These are phyloP conservation scores for Acanthochromis polyacanthus DNA, from an alignment of 2,113 vertebrate genomes.

Conservation along the genomic window DNA sequence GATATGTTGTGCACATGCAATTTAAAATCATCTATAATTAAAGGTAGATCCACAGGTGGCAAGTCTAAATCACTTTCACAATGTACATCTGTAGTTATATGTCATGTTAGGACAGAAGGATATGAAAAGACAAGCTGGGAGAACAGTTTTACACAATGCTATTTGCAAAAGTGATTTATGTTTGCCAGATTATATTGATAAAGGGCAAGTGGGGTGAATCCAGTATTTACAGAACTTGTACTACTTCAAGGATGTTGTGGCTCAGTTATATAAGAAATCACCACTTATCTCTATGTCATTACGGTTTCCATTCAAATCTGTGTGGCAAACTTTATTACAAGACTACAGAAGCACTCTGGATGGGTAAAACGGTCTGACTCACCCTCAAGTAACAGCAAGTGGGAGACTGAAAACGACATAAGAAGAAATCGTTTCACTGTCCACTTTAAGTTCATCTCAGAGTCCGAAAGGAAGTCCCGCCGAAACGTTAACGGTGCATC, in stretches of 20 bases:
- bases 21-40: background rate
- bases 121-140: too few species aligned
- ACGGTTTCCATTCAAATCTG: background rate
- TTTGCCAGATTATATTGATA: background rate
- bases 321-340: background rate
- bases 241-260: background rate
- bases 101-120: too few species aligned
- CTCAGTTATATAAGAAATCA: background rate
- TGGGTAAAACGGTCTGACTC: slow-evolving; percentile 73
- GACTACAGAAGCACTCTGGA: background rate
- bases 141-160: too few species aligned
- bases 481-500: slow-evolving; percentile 88
- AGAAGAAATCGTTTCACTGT: slow-evolving; percentile 92
- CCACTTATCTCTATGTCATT: background rate
- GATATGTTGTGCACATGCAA: background rate
- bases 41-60: background rate
- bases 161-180: background rate
- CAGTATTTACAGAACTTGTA: background rate
- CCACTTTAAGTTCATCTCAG: slow-evolving; percentile 96
- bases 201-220: background rate
- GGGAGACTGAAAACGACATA: slow-evolving; percentile 88
- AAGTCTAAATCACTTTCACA: too few species aligned
- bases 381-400: slow-evolving; percentile 92
- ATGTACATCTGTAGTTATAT: too few species aligned
- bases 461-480: slow-evolving; percentile 81